Conservation (phyloP, 1,140 invertebrate genomes). For the Temnothorax nylanderi region DNA sequence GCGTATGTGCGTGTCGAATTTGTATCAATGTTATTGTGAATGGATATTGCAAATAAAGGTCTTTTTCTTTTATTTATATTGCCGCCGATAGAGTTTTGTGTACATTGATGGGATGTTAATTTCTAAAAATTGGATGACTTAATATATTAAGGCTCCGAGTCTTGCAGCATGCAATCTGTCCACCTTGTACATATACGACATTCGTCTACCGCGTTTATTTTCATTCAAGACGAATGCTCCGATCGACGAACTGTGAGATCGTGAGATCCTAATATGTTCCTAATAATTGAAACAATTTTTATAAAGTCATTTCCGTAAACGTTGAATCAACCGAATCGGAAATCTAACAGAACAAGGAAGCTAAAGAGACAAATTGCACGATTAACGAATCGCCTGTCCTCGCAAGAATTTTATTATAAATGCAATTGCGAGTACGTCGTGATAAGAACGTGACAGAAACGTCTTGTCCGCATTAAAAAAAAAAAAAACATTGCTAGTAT, state of each 20-base stretch:
- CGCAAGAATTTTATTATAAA: conserved; percentile 47
- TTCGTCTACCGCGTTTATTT: not conserved
- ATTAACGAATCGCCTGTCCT: not conserved
- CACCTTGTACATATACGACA: not conserved
- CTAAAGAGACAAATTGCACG: not conserved
- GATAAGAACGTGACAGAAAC: conserved; percentile 11
- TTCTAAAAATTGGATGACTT: not conserved
- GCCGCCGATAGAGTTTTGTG: conserved; percentile 1
- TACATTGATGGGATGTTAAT: not conserved
- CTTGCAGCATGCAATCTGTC: not conserved
- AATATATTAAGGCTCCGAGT: not conserved
- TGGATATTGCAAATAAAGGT: conserved; percentile 71
- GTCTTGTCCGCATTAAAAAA: not conserved
- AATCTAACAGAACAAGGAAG: not conserved
- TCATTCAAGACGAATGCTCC: not conserved
- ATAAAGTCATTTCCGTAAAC: not conserved
- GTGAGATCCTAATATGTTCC: not conserved
- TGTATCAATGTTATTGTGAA: conserved; percentile 72
- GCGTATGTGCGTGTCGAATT: conserved; percentile 49
- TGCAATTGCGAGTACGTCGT: conserved; percentile 28
- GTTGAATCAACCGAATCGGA: not conserved
- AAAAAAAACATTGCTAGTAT: not conserved
- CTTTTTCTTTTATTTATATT: conserved; percentile 65
- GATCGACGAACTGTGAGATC: not conserved
- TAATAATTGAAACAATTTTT: not conserved